Percentiles rank a stretch among this genome's conserved stretches.
Conservation (phyloP, 2,888 invertebrate species). For the Oligia fasciuncula region DNA sequence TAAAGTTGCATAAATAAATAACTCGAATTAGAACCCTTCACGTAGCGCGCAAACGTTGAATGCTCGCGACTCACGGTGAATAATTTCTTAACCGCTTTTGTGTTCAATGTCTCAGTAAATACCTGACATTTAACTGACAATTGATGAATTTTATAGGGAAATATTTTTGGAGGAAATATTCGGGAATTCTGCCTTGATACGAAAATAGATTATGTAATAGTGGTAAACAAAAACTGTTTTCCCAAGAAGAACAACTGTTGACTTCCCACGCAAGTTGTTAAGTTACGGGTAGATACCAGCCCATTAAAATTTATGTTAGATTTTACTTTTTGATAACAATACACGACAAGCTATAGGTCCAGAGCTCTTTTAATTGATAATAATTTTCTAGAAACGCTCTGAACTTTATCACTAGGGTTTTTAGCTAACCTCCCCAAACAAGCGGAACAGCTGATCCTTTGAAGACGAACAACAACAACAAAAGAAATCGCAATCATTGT, state of each 20-base stretch:
- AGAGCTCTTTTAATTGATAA: background rate
- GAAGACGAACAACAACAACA: slow-evolving; percentile 62
- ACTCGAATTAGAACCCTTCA: slow-evolving; percentile 81
- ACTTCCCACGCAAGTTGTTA: slow-evolving; percentile 33
- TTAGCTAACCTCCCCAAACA: slow-evolving; percentile 36
- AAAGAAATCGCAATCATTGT: slow-evolving; percentile 67
- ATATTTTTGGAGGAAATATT: slow-evolving; percentile 45
- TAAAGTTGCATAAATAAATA: slow-evolving; percentile 84
- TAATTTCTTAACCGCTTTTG: slow-evolving; percentile 74
- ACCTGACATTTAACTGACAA: slow-evolving; percentile 71
- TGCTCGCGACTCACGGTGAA: slow-evolving; percentile 72
- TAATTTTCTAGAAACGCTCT: background rate
- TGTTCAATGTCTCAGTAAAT: slow-evolving; percentile 69
- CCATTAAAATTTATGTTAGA: slow-evolving; percentile 25
- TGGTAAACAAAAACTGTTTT: slow-evolving; percentile 40
- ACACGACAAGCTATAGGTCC: slow-evolving; percentile 4
- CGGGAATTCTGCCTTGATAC: slow-evolving; percentile 19
- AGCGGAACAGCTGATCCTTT: slow-evolving; percentile 71
- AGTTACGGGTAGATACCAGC: slow-evolving; percentile 22
- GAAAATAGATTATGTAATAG: slow-evolving; percentile 15
- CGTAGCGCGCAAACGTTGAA: slow-evolving; percentile 74
- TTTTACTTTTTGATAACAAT: slow-evolving; percentile 26
- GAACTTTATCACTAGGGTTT: background rate
- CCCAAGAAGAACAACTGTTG: slow-evolving; percentile 24
- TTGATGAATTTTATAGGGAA: slow-evolving; percentile 65